These are phyloP conservation scores for Sinella curviseta DNA, from an alignment of 1,140 invertebrate species.

Conservation along the genomic window DNA sequence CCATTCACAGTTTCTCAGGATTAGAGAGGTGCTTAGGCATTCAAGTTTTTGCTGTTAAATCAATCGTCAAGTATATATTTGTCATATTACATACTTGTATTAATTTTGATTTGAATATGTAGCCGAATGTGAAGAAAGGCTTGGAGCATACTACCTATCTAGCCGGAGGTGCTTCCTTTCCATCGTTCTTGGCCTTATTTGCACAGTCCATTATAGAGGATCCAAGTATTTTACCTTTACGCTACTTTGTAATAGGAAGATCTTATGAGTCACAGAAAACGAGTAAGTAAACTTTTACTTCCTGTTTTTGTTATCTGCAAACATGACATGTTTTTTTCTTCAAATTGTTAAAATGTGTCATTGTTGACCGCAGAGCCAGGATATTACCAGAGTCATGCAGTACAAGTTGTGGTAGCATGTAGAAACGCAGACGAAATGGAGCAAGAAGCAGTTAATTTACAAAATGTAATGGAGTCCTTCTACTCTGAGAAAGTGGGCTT, in stretches of 20 bases:
- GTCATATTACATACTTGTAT: not conserved
- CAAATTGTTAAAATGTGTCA: not conserved
- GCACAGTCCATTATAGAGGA: constrained; percentile 35
- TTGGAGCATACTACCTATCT: constrained; percentile 36
- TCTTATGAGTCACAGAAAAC: constrained; percentile 25
- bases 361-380: not conserved
- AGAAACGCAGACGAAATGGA: constrained; percentile 32
- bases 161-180: constrained; percentile 40
- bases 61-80: not conserved
- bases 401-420: constrained; percentile 42
- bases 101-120: not conserved
- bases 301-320: too few species aligned
- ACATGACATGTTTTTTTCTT: constrained; percentile 8
- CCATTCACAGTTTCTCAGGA: constrained; percentile 34
- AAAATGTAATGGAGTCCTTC: constrained; percentile 36
- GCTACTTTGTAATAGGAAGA: constrained; percentile 43
- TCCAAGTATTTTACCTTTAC: constrained; percentile 34
- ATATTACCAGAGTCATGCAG: constrained; percentile 27
- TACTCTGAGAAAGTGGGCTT: constrained; percentile 33
- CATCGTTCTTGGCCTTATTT: constrained; percentile 36
- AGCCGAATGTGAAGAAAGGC: constrained; percentile 26
- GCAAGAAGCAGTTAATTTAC: constrained; percentile 32
- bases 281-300: constrained; percentile 19
- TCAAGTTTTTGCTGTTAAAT: too few species aligned
- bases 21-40: constrained; percentile 39